Evolutionary conservation across 2,113 vertebrate species (phyloP), one percentile per base, ranked within the genome.

Genomic region (Nannobrachium achirus): DNA sequence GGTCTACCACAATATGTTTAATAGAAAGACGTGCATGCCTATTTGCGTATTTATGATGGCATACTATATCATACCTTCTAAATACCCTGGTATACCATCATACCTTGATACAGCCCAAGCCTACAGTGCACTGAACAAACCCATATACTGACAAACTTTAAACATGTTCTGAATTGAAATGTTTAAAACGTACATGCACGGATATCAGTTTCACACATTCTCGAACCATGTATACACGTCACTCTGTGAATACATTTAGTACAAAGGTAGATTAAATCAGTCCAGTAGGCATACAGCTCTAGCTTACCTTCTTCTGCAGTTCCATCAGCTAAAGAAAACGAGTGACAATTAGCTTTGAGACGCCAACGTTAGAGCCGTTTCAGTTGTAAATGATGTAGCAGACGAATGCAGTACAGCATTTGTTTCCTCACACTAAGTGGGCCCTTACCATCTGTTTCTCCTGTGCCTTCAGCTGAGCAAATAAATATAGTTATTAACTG

Each of bases 231-330:
- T 86, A 86, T 86, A 50, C 81, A 84, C 78, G 50, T 10, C n/a
- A 53, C 61, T 49, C 55, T 49, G 65, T 74, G 81, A 75, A 85
- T 86, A 86, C 84, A 90, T 89, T 10, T 33, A 33, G 25, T 33
- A n/a, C 14, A 56, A 8, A 11, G 33, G 11, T n/a, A 16, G 51
- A 59, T 59, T 19, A 33, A 73, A 76, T 19, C 14, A 64, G 20
- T 46, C 19, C 58, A 48, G 38, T 70, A 46, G n/a, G 0, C 9
- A 20, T 41, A 48, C 16, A 57, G 59, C 3, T 56, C 66, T 76
- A 45, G 58, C 89, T 89, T 89, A 89, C 88, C 88, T 88, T 76
- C 86, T 16, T 89, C 82, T 66, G 81, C 19, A n/a, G 69, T 69
- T 42, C 4, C 8, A 57, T 52, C 48, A 52, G 86, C 86, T 88